Evolutionary conservation across 2,797 vertebrate genomes (phyloP), one percentile per base, ranked within the genome.

Genomic region (Cuculus canorus): DNA sequence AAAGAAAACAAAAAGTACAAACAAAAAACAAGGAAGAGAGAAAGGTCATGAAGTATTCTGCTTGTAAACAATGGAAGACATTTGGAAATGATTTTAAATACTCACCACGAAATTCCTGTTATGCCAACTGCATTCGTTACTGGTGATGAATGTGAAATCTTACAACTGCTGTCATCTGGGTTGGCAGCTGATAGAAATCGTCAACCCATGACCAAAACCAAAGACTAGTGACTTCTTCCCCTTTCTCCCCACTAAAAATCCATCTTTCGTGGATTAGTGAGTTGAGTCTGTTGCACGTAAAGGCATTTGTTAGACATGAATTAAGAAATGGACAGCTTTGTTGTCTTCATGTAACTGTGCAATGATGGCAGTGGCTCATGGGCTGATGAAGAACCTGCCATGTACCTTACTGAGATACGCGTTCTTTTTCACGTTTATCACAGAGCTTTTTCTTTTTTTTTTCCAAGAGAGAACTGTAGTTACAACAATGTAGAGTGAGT

Each of bases 1-100:
- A 88, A 93, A 89, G 78, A 84, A 92, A 78, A 54, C 50, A 72
- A 60, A 79, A 92, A 86, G 52, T 84, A 66, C 47, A 50, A 90
- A 81, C 11, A 23, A 75, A 73, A 87, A 90, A 43, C 23, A 68
- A 73, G 5, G 24, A 15, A 17, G 19, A 66, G 53, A 86, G 70
- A 80, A 82, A 80, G 70, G 41, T 86, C 15, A 0, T 41, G 45
- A 82, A 77, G 56, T 82, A 35, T 88, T 86, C 48, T 90, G 48
- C 4, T 0, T 45, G 21, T 88, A 85, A 96, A 94, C 81, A 73
- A 65, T 80, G 60, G 45, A 82, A 82, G 73, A 83, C 25, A 52
- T 94, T 95, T 92, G 77, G 77, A 93, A 94, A 24, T 60, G 37
- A 88, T 95, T 96, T 93, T 54, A 86, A 85, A 92, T 75, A 54